These are phyloP conservation scores for Polyommatus iphigenia DNA, from an alignment of 2,888 invertebrate genomes.

Conservation along the genomic window DNA sequence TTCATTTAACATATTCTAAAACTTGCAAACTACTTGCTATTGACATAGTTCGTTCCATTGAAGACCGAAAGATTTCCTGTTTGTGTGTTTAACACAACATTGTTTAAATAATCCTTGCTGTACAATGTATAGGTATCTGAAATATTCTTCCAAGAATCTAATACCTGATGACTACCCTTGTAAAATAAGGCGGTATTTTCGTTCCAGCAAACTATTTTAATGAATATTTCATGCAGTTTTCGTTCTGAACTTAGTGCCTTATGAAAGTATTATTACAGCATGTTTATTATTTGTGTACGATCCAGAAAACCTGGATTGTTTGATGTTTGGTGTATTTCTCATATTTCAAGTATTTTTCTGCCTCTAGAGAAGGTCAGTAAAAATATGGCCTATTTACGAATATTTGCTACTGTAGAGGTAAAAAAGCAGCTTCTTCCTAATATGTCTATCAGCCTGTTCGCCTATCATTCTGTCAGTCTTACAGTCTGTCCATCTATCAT, in stretches of 20 bases:
- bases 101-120: too few species aligned
- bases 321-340: not conserved
- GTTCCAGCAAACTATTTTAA: not conserved
- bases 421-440: too few species aligned
- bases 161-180: not conserved
- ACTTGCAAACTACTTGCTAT: too few species aligned
- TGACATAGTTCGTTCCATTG: too few species aligned
- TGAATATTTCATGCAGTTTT: conserved; percentile 25
- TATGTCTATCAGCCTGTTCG: too few species aligned
- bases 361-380: not conserved
- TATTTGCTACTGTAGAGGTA: too few species aligned
- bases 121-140: not conserved
- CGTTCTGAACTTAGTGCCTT: not conserved
- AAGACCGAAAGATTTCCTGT: too few species aligned
- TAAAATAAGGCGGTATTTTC: conserved; percentile 1
- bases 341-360: not conserved
- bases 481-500: too few species aligned
- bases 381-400: not conserved
- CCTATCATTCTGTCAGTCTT: too few species aligned
- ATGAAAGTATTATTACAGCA: conserved; percentile 4
- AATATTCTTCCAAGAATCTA: not conserved
- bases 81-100: too few species aligned
- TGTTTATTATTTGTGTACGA: not conserved
- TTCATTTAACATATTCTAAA: too few species aligned
- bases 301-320: not conserved